phyloP scores from a whole-genome alignment of 2,888 invertebrate genomes.

The Drosophila melanosoma region DNA sequence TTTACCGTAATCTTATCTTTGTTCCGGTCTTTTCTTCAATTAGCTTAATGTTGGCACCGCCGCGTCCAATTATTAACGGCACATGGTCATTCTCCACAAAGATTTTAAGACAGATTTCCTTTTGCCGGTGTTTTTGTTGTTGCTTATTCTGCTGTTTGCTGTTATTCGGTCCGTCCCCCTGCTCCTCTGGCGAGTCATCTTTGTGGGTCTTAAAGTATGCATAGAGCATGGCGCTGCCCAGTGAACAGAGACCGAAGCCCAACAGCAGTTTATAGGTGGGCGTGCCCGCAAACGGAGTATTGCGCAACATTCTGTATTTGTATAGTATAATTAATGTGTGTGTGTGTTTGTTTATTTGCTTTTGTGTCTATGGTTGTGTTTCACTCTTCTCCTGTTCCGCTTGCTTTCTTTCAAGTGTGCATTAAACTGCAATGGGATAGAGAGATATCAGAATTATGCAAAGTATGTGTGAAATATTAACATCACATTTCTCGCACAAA shows the following conservation, averaged over 20 bases:
- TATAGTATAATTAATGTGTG: slow-evolving; percentile 33
- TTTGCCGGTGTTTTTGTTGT: slow-evolving; percentile 50
- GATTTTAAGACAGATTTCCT: slow-evolving; percentile 86
- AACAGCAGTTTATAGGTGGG: slow-evolving; percentile 87
- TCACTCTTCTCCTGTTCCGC: slow-evolving; percentile 2
- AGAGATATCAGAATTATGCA: slow-evolving; percentile 17
- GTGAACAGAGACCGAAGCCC: slow-evolving; percentile 89
- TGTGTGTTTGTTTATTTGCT: slow-evolving; percentile 3
- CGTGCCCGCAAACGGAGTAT: slow-evolving; percentile 70
- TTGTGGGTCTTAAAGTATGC: slow-evolving; percentile 89
- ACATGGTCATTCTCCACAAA: slow-evolving; percentile 88
- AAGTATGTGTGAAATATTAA: slow-evolving; percentile 18
- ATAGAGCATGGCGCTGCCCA: slow-evolving; percentile 89
- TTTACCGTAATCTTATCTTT: slow-evolving; percentile 85
- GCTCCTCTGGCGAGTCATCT: slow-evolving; percentile 83
- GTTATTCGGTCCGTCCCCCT: slow-evolving; percentile 8
- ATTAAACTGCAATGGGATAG: slow-evolving; percentile 43
- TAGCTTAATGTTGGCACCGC: slow-evolving; percentile 90
- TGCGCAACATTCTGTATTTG: slow-evolving; percentile 78
- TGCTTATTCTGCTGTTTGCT: slow-evolving; percentile 25
- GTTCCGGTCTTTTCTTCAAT: slow-evolving; percentile 91
- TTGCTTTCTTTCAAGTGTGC: background rate
- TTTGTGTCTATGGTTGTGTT: slow-evolving; percentile 11
- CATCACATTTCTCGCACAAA: slow-evolving; percentile 18
- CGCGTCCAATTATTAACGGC: slow-evolving; percentile 90